A percentile compares a stretch with the other conserved stretches of the same genome.
phyloP scores from a whole-genome alignment of 2,888 invertebrate species.

The Ochropleura leucogaster region DNA sequence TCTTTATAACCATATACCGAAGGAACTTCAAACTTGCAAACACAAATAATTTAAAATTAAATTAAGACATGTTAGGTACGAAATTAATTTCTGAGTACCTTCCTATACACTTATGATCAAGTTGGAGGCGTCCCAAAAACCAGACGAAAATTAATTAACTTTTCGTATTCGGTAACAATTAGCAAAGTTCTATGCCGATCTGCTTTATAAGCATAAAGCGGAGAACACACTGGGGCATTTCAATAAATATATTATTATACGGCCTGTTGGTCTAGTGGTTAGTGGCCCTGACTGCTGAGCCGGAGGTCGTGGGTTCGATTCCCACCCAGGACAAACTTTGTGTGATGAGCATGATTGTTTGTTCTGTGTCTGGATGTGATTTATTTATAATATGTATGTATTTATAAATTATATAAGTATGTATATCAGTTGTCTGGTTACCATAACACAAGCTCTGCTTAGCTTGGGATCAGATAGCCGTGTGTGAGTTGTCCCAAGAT shows the following conservation, averaged over 20 bases:
- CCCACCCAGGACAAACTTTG: no score
- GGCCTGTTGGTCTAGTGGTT: no score
- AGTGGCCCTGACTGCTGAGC: no score
- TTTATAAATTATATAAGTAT: no score
- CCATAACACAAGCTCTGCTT: no score
- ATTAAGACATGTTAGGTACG: constrained; percentile 57
- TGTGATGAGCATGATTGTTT: no score
- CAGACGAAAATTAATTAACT: constrained; percentile 71
- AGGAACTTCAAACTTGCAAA: constrained; percentile 39
- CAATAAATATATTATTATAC: background rate
- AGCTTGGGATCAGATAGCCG: no score
- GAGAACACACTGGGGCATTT: background rate
- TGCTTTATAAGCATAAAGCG: constrained; percentile 56
- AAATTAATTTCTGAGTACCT: constrained; percentile 51
- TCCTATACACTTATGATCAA: constrained; percentile 46
- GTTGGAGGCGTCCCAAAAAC: constrained; percentile 56
- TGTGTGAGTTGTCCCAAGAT: no score
- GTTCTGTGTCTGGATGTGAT: no score
- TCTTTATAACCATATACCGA: constrained; percentile 38
- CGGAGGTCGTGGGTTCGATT: no score
- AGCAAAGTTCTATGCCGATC: constrained; percentile 63
- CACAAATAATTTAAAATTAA: constrained; percentile 60
- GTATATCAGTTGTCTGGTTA: no score
- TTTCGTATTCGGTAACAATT: constrained; percentile 68
- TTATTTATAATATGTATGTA: no score